Percentiles rank a stretch among this genome's conserved stretches.
These are phyloP conservation scores for Acrobasis repandana DNA, from an alignment of 2,888 invertebrate species.

Conservation along the genomic window DNA sequence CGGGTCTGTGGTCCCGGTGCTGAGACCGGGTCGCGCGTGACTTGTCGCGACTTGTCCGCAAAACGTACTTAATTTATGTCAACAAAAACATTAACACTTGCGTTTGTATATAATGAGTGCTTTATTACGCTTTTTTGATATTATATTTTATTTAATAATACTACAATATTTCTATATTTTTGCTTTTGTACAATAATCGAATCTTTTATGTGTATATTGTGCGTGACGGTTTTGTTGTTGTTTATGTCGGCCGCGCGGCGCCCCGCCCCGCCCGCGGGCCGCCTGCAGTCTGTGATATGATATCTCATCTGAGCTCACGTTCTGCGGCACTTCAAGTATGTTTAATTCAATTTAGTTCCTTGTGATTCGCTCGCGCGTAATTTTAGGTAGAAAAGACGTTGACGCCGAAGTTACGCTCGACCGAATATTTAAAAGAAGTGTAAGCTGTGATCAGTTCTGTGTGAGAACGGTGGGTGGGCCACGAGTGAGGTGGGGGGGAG, in stretches of 20 bases:
- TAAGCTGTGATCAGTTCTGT: constrained; percentile 3
- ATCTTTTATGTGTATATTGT: constrained; percentile 28
- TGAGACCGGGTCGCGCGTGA: constrained; percentile 24
- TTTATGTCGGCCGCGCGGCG: constrained; percentile 23
- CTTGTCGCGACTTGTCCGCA: constrained; percentile 6
- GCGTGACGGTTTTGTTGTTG: constrained; percentile 10
- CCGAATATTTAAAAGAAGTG: constrained; percentile 8
- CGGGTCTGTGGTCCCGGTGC: too few species aligned
- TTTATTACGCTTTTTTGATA: constrained; percentile 78
- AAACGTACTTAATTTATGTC: background rate
- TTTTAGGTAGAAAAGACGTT: background rate
- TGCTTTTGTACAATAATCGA: constrained; percentile 50
- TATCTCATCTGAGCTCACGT: constrained; percentile 14
- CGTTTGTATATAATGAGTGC: constrained; percentile 71
- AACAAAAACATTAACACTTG: constrained; percentile 19
- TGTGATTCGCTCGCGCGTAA: constrained; percentile 2
- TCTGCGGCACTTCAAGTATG: constrained; percentile 5
- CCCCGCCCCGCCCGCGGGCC: background rate
- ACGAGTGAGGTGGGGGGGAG: constrained; percentile 8
- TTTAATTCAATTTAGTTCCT: constrained; percentile 16
- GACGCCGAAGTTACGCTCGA: background rate
- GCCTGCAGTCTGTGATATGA: constrained; percentile 18
- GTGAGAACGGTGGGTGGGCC: background rate
- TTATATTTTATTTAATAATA: constrained; percentile 57
- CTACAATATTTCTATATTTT: constrained; percentile 55